phyloP scores from a whole-genome alignment of 2,797 vertebrate species.

The Acestrorhynchus altus region DNA sequence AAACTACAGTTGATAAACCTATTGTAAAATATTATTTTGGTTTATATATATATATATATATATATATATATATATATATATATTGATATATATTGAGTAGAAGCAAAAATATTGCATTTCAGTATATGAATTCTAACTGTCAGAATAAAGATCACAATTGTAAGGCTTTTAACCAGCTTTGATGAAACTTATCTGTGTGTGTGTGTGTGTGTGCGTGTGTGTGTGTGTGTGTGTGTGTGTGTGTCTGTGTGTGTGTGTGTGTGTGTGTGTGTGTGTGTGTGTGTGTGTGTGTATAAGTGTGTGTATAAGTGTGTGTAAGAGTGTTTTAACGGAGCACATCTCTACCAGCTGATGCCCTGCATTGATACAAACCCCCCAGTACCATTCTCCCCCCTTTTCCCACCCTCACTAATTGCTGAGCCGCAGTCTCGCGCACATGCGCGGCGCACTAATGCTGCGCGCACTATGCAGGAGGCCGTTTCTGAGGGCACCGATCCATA shows the following conservation, averaged over 20 bases:
- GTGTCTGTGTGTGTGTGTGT: too few species aligned
- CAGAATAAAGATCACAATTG: too few species aligned
- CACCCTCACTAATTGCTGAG: constrained; percentile 89
- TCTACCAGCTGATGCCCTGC: constrained; percentile 79
- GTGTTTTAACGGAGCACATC: constrained; percentile 55
- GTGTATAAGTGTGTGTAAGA: constrained; percentile 51
- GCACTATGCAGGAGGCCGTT: constrained; percentile 92
- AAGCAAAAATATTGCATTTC: too few species aligned
- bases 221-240: constrained; percentile 44
- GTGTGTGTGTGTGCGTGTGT: constrained; percentile 5
- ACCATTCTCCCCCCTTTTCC: constrained; percentile 68
- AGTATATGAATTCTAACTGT: too few species aligned
- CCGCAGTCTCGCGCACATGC: constrained; percentile 95
- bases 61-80: too few species aligned
- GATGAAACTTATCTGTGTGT: background rate
- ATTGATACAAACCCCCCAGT: constrained; percentile 60
- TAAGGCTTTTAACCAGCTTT: background rate
- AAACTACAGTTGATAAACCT: too few species aligned
- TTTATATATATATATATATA: too few species aligned
- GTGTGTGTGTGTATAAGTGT: constrained; percentile 28
- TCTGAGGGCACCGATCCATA: constrained; percentile 78
- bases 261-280: constrained; percentile 42
- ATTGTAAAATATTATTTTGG: too few species aligned
- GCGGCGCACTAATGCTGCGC: constrained; percentile 93
- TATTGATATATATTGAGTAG: too few species aligned